These are phyloP conservation scores for Dermatophagoides farinae DNA, from an alignment of 1,140 invertebrate genomes.

Conservation along the genomic window DNA sequence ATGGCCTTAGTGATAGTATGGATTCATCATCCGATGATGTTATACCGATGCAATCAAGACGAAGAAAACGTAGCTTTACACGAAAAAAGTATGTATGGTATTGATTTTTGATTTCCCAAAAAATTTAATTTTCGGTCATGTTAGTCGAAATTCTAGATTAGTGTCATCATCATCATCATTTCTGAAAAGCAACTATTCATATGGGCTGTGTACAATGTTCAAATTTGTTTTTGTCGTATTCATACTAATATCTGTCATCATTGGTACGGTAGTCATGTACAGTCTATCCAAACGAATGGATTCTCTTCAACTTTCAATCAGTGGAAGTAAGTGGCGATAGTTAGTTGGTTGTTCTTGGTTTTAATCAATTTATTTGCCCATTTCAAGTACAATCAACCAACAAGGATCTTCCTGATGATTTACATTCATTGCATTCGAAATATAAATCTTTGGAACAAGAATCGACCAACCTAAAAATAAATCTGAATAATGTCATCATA, in stretches of 20 bases:
- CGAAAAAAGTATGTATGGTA: not conserved
- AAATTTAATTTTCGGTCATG: not conserved
- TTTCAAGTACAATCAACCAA: not conserved
- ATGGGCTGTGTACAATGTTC: not conserved
- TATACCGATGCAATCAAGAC: conserved; percentile 7
- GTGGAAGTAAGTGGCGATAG: not conserved
- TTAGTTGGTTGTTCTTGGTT: not conserved
- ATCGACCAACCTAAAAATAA: not conserved
- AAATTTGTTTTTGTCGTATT: not conserved
- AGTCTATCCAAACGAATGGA: conserved; percentile 4
- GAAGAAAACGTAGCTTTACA: not conserved
- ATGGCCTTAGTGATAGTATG: not conserved
- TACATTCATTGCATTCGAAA: conserved; percentile 9
- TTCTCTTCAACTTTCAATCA: not conserved
- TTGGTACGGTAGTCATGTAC: not conserved
- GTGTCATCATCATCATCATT: not conserved
- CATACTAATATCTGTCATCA: not conserved
- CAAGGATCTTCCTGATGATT: conserved; percentile 2
- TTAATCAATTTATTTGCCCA: not conserved
- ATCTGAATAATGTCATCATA: not conserved
- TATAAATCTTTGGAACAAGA: conserved; percentile 3
- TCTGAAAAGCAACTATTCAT: not conserved
- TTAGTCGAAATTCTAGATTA: not conserved
- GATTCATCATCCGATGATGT: conserved; percentile 2
- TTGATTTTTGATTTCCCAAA: not conserved